Percentiles rank a stretch among this genome's conserved stretches.
Conservation (phyloP, 2,888 invertebrate genomes). For the Caenorhabditis sinica region DNA sequence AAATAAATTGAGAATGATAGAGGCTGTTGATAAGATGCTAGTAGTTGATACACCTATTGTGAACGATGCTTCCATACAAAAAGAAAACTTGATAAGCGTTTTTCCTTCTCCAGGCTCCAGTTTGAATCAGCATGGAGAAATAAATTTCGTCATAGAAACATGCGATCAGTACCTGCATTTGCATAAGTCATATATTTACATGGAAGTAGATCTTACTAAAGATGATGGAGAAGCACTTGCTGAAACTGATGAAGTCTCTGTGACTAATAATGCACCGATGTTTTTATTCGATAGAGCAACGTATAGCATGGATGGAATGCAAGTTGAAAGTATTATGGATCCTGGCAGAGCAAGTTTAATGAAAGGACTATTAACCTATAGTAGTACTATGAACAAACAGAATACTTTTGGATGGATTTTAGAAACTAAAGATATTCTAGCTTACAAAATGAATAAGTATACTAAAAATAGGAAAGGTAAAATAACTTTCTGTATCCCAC, state of each 20-base stretch:
- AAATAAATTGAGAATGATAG: slow-evolving; percentile 55
- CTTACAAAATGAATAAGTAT: slow-evolving; percentile 74
- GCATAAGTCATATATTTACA: slow-evolving; percentile 58
- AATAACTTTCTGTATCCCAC: slow-evolving; percentile 69
- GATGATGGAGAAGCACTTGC: slow-evolving; percentile 21
- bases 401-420: slow-evolving; percentile 75
- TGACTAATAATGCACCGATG: slow-evolving; percentile 71
- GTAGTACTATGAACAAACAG: slow-evolving; percentile 72
- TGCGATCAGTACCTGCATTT: slow-evolving; percentile 53
- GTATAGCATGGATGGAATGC: slow-evolving; percentile 68
- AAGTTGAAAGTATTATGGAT: slow-evolving; percentile 14
- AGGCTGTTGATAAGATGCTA: slow-evolving; percentile 54
- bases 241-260: slow-evolving; percentile 52
- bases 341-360: slow-evolving; percentile 15
- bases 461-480: slow-evolving; percentile 73
- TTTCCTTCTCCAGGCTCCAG: slow-evolving; percentile 50
- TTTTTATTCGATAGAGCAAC: slow-evolving; percentile 71
- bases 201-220: slow-evolving; percentile 59
- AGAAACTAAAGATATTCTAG: slow-evolving; percentile 67
- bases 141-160: slow-evolving; percentile 65
- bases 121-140: slow-evolving; percentile 54
- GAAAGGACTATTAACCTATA: slow-evolving; percentile 3
- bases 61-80: slow-evolving; percentile 40
- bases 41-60: slow-evolving; percentile 51
- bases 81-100: slow-evolving; percentile 49